Percentiles rank a stretch among this genome's conserved stretches.
These are phyloP conservation scores for Furnarius figulus DNA, from an alignment of 2,113 vertebrate species.

Conservation along the genomic window DNA sequence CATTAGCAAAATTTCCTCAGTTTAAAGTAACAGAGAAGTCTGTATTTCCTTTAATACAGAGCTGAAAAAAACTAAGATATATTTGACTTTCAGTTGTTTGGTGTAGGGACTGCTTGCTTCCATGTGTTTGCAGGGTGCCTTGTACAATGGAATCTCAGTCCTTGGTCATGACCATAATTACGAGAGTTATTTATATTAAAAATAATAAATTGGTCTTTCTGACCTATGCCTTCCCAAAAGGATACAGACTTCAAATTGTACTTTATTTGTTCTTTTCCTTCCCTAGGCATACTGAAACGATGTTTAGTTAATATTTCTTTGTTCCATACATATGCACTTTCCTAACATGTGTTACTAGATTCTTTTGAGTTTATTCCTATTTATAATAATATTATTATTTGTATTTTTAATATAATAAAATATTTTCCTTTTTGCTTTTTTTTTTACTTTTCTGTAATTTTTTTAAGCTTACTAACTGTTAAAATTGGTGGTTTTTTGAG, in stretches of 20 bases:
- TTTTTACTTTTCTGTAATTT: too few species aligned
- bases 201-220: neutral
- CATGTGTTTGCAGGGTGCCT: neutral
- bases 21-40: neutral
- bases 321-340: neutral
- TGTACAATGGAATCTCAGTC: neutral
- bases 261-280: constrained; percentile 5
- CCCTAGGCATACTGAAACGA: neutral
- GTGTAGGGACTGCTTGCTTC: neutral
- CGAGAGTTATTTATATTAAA: neutral
- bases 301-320: neutral
- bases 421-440: neutral
- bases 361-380: neutral
- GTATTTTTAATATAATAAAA: neutral
- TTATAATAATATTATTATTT: neutral
- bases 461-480: neutral
- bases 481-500: neutral
- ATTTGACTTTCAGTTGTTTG: neutral
- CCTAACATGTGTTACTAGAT: neutral
- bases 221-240: neutral
- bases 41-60: neutral
- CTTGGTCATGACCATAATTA: neutral
- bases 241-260: neutral
- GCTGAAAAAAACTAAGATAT: neutral
- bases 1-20: neutral